Conservation (phyloP, 1,140 invertebrate genomes). For the Drosophila lini region DNA sequence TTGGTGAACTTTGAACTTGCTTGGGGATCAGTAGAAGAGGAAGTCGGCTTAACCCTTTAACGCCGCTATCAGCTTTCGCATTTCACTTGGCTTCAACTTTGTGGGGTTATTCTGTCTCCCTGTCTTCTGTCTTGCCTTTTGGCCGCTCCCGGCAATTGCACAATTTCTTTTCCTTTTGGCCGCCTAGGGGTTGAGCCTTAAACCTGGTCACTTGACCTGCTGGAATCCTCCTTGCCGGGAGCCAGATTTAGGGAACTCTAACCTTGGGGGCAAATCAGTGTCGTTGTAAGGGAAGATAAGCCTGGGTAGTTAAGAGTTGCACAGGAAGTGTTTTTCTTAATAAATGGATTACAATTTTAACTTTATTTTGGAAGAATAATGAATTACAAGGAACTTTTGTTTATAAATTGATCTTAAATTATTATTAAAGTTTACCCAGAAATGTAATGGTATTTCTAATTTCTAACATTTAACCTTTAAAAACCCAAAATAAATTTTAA, state of each 20-base stretch:
- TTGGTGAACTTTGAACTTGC: conserved; percentile 74
- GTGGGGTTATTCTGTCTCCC: conserved; percentile 33
- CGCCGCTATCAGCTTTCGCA: conserved; percentile 73
- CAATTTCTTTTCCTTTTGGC: conserved; percentile 10
- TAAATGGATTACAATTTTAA: neutral
- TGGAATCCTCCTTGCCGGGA: neutral
- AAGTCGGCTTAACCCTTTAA: conserved; percentile 72
- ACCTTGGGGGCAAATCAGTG: conserved; percentile 45
- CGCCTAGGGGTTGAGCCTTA: conserved; percentile 25
- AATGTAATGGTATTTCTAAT: neutral
- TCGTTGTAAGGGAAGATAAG: neutral
- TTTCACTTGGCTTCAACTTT: conserved; percentile 65
- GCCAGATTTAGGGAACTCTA: neutral
- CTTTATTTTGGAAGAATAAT: neutral
- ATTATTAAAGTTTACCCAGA: neutral
- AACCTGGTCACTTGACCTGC: conserved; percentile 41
- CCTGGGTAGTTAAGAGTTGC: conserved; percentile 2
- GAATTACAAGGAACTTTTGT: neutral
- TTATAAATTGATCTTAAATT: neutral
- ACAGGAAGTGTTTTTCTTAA: neutral
- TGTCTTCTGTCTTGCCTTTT: conserved; percentile 28
- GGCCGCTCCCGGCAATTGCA: conserved; percentile 34
- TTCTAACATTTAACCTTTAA: neutral
- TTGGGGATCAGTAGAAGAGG: conserved; percentile 9
- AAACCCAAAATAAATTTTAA: neutral